Base-by-base conservation (phyloP, 2,113 vertebrate genomes). In the Cygnus buccinator region DNA sequence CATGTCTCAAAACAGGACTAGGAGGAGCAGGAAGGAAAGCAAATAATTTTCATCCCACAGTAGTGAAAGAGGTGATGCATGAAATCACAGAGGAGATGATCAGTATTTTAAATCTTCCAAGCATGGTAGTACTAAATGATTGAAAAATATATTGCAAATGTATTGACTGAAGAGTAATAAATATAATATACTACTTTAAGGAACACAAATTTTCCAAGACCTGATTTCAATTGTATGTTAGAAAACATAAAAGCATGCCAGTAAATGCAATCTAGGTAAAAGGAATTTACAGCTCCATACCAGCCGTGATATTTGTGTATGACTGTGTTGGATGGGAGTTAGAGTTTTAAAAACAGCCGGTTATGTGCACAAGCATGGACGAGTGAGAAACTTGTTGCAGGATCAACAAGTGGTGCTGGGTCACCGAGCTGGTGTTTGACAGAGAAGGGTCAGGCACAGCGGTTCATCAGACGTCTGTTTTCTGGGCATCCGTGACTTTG, bases 331-430 rank as follows among this genome's bases (percentile, higher is more conserved):
- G 76, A 43, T 13, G 37, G 3, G 23, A 54, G 25, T 14, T 20
- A 8, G 2, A 28, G 41, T 23, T 66, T 15, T 2, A 25, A 39
- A 72, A 20, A n/a, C 37, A 21, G 29, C 21, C 25, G 13, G 5
- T 63, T 31, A 26, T 9, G 21, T 54, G 33, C 59, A 26, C 6
- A 29, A 6, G 17, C 33, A 44, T 46, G 46, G 31, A 18, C 15
- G 39, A 55, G 11, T 0, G 0, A 62, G 17, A 28, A 35, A 61
- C 14, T 4, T 5, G 18, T 37, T 71, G 26, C 28, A n/a, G 28
- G 65, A 46, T 29, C 23, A 46, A 33, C 35, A 72, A 58, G 21
- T 22, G 21, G 20, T 22, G 21, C 22, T 23, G 33, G 58, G 17
- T 20, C 29, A 12, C 16, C 2, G 1, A 68, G 43, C 9, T 73